Base-by-base conservation (phyloP, 64 coral and sea anemone genomes). In the Montipora foliosa region DNA sequence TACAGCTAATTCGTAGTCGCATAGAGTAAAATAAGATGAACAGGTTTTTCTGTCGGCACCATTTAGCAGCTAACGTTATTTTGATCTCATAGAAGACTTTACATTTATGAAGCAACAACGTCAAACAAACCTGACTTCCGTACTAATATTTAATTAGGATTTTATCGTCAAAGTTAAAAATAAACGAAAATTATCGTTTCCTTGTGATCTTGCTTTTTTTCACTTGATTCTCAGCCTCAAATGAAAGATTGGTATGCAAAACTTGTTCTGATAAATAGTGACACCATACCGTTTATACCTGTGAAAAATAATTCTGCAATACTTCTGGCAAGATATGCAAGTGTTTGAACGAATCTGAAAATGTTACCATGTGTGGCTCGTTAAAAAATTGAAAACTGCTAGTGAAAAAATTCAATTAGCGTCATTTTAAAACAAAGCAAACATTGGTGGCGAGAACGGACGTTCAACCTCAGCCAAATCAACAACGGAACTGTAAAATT, bases 271-370 rank as follows among this genome's bases (percentile, higher is more conserved):
- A 37, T 37, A 37, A 37, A 37, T 37, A 37, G 37, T 37, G 37
- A 37, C 2, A 37, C 37, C 37, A 37, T 37, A 37, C 37, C 37
- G 37, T 37, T 37, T 37, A 37, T 37, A 37, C 37, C 37, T 37
- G 37, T 37, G 37, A 37, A 37, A 37, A 37, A 37, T 37, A 37
- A 37, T 37, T 37, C 37, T 37, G 37, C 37, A 37, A 37, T 37
- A 37, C 37, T 37, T 37, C 37, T 37, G 37, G 37, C 37, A 37
- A 37, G 37, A 37, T 37, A 2, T 44, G 20, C 59, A 37, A 37
- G 37, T 83, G 80, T 83, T 83, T 83, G 80, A 46, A 83, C 57
- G 46, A 83, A 67, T 66, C 4, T 1, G 52, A 24, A 67, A 67
- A 83, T 67, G 80, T 83, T 83, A 55, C 66, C 44, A 81, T 67